These are phyloP conservation scores for Heterodera schachtii DNA, from an alignment of 1,140 invertebrate genomes.

Conservation along the genomic window DNA sequence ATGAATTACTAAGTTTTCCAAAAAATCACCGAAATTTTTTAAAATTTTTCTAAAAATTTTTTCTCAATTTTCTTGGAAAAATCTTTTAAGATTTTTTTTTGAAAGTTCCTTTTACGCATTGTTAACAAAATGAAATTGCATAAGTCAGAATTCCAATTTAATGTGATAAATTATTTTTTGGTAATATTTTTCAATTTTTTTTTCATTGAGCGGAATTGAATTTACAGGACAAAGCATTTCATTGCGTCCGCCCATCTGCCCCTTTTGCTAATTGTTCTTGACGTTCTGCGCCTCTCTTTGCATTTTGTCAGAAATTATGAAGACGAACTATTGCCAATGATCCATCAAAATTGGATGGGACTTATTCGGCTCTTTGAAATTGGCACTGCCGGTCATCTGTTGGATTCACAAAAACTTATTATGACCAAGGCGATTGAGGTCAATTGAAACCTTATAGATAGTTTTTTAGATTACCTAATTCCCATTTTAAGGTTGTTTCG, in stretches of 20 bases:
- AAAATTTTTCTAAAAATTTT: too few species aligned
- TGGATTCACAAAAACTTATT: conserved; percentile 28
- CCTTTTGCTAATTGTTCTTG: conserved; percentile 40
- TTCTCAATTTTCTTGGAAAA: too few species aligned
- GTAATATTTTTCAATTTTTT: background rate
- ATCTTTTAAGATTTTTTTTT: too few species aligned
- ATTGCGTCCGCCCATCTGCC: conserved; percentile 45
- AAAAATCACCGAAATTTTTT: too few species aligned
- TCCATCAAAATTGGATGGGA: conserved; percentile 48
- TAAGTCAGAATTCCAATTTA: too few species aligned
- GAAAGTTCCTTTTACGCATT: too few species aligned
- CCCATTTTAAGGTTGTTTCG: conserved; percentile 25
- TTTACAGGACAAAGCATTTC: conserved; percentile 46
- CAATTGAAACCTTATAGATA: background rate
- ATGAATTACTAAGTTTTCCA: too few species aligned
- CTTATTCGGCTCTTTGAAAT: conserved; percentile 35
- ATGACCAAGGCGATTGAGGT: conserved; percentile 26
- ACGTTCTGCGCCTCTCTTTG: conserved; percentile 43
- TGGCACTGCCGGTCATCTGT: background rate
- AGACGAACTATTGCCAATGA: conserved; percentile 47
- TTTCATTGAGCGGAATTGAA: too few species aligned
- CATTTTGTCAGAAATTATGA: conserved; percentile 42
- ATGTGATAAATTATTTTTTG: too few species aligned
- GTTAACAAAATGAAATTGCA: too few species aligned
- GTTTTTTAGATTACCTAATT: background rate